Conservation (phyloP, 2,797 vertebrate genomes). For the Lagodon rhomboides region DNA sequence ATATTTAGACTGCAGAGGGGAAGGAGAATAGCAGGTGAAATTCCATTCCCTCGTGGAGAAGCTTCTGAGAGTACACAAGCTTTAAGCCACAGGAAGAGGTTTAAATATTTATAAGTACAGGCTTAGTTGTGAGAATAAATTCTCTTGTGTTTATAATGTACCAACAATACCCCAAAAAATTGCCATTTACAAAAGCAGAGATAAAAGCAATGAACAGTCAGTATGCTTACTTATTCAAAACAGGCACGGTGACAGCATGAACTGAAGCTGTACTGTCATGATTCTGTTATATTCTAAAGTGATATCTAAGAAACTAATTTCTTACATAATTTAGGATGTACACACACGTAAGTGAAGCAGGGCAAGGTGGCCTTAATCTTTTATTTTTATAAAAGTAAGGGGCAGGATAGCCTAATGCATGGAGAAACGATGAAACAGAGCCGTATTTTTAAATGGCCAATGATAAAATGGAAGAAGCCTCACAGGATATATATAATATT, state of each 20-base stretch:
- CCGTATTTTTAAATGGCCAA: background rate
- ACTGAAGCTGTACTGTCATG: background rate
- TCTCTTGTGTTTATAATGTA: slow-evolving; percentile 30
- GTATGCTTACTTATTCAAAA: slow-evolving; percentile 11
- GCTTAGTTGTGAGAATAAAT: slow-evolving; percentile 65
- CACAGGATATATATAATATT: background rate
- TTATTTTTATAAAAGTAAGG: background rate
- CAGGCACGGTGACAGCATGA: background rate
- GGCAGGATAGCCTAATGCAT: no score
- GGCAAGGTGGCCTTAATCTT: background rate
- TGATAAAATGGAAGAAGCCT: background rate
- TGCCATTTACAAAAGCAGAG: slow-evolving; percentile 11
- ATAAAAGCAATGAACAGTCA: background rate
- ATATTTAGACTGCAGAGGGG: slow-evolving; percentile 39
- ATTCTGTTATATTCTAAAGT: background rate
- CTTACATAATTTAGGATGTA: background rate
- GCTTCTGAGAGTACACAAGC: slow-evolving; percentile 55
- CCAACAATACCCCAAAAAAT: slow-evolving; percentile 1
- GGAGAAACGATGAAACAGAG: background rate
- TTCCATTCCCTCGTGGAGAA: slow-evolving; percentile 65
- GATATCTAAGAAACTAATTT: background rate
- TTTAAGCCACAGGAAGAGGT: slow-evolving; percentile 66
- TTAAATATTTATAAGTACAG: slow-evolving; percentile 82
- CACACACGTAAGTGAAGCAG: background rate
- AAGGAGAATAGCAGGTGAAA: slow-evolving; percentile 72